Evolutionary conservation across 53 echinoderm and acorn worm species (phyloP), one percentile per base, ranked within the genome.

Genomic region (Paelopatides confundens): DNA sequence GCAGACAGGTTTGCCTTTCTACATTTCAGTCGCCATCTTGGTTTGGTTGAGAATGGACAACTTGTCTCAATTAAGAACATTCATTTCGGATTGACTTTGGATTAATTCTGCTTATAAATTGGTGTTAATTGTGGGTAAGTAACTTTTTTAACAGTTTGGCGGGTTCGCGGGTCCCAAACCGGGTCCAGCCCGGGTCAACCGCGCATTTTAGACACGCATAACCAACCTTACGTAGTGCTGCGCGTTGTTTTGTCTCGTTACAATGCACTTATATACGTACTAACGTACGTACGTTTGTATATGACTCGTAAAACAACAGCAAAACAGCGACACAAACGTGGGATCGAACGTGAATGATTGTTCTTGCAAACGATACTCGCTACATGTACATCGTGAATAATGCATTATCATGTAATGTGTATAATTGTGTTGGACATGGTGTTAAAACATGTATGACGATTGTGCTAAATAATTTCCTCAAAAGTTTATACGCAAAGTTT

Each of bases 191-290:
- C 58, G 58, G 58, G 58, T 58, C 58, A 58, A 58, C 58, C 58
- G 58, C 58, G 58, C 58, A 58, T 58, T 58, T 58, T 58, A 58
- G 58, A 58, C 58, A 58, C 58, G 58, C 58, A 58, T 58, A 58
- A 58, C 58, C 17, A 58, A n/a, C 14, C 14, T 58, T 58, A 58
- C 58, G 58, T 58, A 58, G 58, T 58, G 58, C 21, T 58, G 58
- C 58, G 58, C 58, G 58, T 58, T 58, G 58, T 58, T 58, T 58
- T 58, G 58, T 58, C n/a, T n/a, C 21, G 18, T 58, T 23, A 18
- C 58, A 58, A 6, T 18, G 58, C n/a, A 58, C n/a, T n/a, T 4
- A 21, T 58, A 21, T 58, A 58, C 58, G 58, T 58, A 23, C 58
- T 58, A 58, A 58, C 58, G 58, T 58, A 18, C 43, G 43, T 58